phyloP scores from a whole-genome alignment of 2,888 invertebrate species.

The Phalangium opilio region DNA sequence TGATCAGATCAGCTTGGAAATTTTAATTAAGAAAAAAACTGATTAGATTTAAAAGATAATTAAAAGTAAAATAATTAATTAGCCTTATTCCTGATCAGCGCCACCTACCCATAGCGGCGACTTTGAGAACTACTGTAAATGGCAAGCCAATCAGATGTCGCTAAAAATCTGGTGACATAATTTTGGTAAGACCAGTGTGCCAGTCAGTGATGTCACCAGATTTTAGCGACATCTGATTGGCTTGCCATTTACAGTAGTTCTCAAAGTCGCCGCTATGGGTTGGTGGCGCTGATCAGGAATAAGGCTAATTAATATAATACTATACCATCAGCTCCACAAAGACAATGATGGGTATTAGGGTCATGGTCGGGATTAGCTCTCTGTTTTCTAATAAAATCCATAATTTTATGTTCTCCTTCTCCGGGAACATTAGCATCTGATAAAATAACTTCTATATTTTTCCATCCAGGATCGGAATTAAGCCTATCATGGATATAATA shows the following conservation, averaged over 20 bases:
- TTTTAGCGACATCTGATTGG: too few species aligned
- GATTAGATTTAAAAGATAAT: background rate
- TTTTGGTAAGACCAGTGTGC: conserved; percentile 5
- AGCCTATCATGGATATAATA: conserved; percentile 79
- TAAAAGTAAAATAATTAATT: conserved; percentile 3
- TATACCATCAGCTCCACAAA: conserved; percentile 81
- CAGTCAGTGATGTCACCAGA: too few species aligned
- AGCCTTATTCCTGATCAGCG: too few species aligned
- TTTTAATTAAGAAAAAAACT: background rate
- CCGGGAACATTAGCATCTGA: conserved; percentile 98
- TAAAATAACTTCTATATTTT: conserved; percentile 72
- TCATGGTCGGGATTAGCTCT: conserved; percentile 88
- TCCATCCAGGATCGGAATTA: conserved; percentile 91
- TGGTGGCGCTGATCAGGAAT: too few species aligned
- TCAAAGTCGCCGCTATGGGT: too few species aligned
- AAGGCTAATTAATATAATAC: too few species aligned
- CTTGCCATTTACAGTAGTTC: too few species aligned
- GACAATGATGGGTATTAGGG: conserved; percentile 91
- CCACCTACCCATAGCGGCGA: too few species aligned
- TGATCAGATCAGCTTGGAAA: conserved; percentile 70
- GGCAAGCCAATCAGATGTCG: too few species aligned
- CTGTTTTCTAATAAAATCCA: conserved; percentile 96
- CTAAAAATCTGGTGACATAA: too few species aligned
- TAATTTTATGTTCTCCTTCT: conserved; percentile 98
- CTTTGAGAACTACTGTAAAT: too few species aligned